These are phyloP conservation scores for Silurus asotus DNA, from an alignment of 2,113 vertebrate species.

Conservation along the genomic window DNA sequence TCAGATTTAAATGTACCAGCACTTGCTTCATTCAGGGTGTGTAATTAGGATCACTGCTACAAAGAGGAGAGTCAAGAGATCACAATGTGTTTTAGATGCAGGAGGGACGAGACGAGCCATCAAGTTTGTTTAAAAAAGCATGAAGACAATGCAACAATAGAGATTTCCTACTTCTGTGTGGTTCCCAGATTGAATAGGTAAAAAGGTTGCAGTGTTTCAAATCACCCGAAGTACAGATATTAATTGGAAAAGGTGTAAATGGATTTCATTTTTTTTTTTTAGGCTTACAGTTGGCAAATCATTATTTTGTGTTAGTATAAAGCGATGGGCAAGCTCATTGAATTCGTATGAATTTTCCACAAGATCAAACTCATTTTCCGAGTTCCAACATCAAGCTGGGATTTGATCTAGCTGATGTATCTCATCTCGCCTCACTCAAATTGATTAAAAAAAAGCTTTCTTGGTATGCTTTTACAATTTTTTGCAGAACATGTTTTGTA, in stretches of 20 bases:
- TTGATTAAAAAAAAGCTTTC: neutral
- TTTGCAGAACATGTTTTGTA: neutral
- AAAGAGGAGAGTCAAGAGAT: constrained; percentile 69
- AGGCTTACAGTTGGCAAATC: neutral
- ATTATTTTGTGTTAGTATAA: neutral
- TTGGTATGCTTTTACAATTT: neutral
- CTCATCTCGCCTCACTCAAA: neutral
- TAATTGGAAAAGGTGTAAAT: neutral
- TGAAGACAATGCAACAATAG: constrained; percentile 1
- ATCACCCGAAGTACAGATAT: neutral
- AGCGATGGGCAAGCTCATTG: neutral
- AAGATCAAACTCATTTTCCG: neutral
- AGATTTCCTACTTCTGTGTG: neutral
- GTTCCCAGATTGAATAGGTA: neutral
- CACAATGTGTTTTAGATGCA: constrained; percentile 39
- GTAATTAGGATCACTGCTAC: constrained; percentile 79
- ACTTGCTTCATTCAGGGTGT: constrained; percentile 69
- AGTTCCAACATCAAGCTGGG: neutral
- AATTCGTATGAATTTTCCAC: neutral
- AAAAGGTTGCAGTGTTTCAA: neutral
- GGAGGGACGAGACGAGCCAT: constrained; percentile 27
- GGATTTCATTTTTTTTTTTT: neutral
- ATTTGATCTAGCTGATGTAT: neutral
- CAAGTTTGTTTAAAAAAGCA: constrained; percentile 39
- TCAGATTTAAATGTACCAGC: constrained; percentile 75